Evolutionary conservation across 2,888 invertebrate species (phyloP), one percentile per base, ranked within the genome.

Genomic region (Sesamia inferens): DNA sequence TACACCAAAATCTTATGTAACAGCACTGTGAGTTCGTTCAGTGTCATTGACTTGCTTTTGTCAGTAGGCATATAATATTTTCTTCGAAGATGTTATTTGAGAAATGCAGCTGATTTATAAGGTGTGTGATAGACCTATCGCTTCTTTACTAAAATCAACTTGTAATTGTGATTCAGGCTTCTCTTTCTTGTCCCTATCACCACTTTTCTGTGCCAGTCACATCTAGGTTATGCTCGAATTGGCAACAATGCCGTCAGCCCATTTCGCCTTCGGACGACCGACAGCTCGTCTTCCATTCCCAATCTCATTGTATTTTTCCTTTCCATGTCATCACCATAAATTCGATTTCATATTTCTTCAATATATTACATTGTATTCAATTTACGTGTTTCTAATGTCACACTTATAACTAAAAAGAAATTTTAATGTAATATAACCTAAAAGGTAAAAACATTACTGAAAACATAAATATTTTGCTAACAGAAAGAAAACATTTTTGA

Each of bases 401-500:
- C 31, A 5, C 39, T 39, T 39, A 39, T 39, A 5, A 7, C 39
- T 39, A 13, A 44, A 13, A 13, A 44, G 10, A 51, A 51, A 39
- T 31, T 31, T 31, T 31, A 39, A 48, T 48, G 7, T 19, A 19
- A 48, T 48, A 19, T 16, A 48, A 48, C 48, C 19, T 19, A 16
- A 19, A 19, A 7, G 7, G 19, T 8, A 19, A 8, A 48, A 54
- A 48, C 39, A 44, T 62, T 22, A 13, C 57, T 48, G n/a, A 2
- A 31, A 51, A 39, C 13, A 44, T 22, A 61, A 76, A 57, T 31
- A 44, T 51, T 48, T 44, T 44, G 11, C 51, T 57, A 55, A 11
- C 47, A 59, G 42, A 76, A 64, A 66, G 61, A 51, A 51, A 78
- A 54, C 6, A 44, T 55, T 51, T 71, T 44, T 57, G 7, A n/a